Conservation (phyloP, 2,113 vertebrate genomes). For the Gambusia affinis region DNA sequence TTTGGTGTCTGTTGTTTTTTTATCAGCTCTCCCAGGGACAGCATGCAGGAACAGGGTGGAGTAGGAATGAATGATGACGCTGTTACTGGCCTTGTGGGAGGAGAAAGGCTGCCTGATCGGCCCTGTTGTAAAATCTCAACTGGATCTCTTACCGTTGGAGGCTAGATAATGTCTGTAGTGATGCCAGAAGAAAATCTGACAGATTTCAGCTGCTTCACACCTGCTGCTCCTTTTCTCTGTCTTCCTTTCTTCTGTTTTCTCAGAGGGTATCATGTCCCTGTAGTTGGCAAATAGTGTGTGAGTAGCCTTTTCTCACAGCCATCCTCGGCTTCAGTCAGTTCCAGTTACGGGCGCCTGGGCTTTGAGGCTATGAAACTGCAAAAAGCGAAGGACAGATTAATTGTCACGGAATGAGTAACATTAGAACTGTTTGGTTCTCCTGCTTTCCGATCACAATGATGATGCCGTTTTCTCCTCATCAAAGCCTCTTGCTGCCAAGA, state of each 20-base stretch:
- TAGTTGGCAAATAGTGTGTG: conserved; percentile 5
- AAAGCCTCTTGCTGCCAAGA: conserved; percentile 57
- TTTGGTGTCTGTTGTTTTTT: conserved; percentile 53
- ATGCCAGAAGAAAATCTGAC: conserved; percentile 42
- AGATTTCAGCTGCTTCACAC: conserved; percentile 69
- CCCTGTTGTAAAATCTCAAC: conserved; percentile 50
- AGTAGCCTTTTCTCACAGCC: conserved; percentile 13
- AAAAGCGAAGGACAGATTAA: conserved; percentile 39
- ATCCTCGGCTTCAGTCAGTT: conserved; percentile 19
- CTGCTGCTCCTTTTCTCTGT: conserved; percentile 49
- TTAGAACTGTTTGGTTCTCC: conserved; percentile 58
- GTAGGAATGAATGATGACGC: conserved; percentile 44
- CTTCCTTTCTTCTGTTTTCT: background rate
- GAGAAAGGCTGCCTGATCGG: conserved; percentile 38
- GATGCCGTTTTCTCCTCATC: conserved; percentile 63
- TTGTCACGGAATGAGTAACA: conserved; percentile 45
- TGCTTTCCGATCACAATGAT: conserved; percentile 57
- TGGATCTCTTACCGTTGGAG: conserved; percentile 48
- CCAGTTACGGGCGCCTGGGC: conserved; percentile 16
- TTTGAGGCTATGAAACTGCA: conserved; percentile 9
- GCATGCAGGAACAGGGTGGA: conserved; percentile 50
- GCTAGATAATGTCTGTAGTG: conserved; percentile 53
- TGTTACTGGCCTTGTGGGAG: conserved; percentile 43
- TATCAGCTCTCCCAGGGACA: conserved; percentile 43
- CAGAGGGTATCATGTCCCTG: conserved; percentile 11